Evolutionary conservation across 1,140 invertebrate species (phyloP), one percentile per base, ranked within the genome.

Genomic region (Lamellibrachia luymesi): DNA sequence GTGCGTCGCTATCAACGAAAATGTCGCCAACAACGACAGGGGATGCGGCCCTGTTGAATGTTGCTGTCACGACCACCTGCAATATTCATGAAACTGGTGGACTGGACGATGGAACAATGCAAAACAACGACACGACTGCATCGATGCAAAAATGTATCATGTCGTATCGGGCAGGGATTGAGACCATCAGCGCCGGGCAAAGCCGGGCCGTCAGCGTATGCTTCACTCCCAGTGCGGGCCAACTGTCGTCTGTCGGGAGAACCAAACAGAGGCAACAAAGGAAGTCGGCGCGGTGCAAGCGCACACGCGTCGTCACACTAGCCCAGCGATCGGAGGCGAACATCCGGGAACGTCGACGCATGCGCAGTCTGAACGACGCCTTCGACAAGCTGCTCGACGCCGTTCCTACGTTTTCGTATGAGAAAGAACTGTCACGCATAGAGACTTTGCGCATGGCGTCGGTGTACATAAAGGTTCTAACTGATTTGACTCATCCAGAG

Each of bases 401-500:
- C 5, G 90, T 93, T 27, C 92, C 92, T 8, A 10, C 38, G 6
- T 38, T 80, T 50, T 50, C 38, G 38, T 38, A 17, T 8, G 56
- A 93, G 56, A 93, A 93, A 17, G 64, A 92, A 25, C 6, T 89
- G 64, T 93, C 92, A 2, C 56, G 92, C 25, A 13, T 93, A 49
- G 5, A 99, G 96, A 99, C 99, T 0, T 96, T 99, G 1, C 98
- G 98, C 95, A 95, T 98, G 94, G 98, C 98, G 6, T 99, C 99
- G 93, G 98, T 98, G 90, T 99, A 99, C 96, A 99, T 99, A 94
- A 98, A 98, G 94, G 98, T 98, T 95, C 97, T 99, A 0, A 98
- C 98, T 91, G 98, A 98, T 96, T 96, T 99, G 95, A 98, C 98
- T 10, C 96, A 51, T 2, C 4, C 51, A 93, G 2, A 50, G 64